Evolutionary conservation across 2,888 invertebrate genomes (phyloP).

Genomic region (Pinctada fucata): DNA sequence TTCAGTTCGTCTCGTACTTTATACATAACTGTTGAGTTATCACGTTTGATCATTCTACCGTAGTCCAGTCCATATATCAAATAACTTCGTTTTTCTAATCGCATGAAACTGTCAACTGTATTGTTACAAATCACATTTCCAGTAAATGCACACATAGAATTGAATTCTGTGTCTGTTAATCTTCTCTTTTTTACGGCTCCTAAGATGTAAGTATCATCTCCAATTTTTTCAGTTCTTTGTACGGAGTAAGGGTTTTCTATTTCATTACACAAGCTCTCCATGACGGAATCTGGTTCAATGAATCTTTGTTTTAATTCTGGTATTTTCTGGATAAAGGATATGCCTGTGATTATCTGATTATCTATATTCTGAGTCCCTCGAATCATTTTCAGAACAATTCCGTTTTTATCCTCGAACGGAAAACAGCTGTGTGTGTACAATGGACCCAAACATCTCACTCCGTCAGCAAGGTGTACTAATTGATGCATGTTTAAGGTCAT

Average conservation of each 20-base stretch:
- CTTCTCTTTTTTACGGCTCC: conserved; percentile 7
- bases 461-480: conserved; percentile 38
- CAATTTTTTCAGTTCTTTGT: conserved; percentile 12
- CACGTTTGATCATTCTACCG: conserved; percentile 16
- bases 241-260: not conserved
- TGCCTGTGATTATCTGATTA: conserved; percentile 28
- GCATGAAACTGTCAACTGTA: conserved; percentile 1
- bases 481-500: conserved; percentile 28
- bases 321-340: conserved; percentile 35
- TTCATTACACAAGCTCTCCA: conserved; percentile 1
- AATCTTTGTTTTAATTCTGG: conserved; percentile 26
- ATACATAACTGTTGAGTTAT: conserved; percentile 15
- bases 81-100: conserved; percentile 4
- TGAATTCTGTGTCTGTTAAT: not conserved
- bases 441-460: conserved; percentile 40
- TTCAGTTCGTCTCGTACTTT: not conserved
- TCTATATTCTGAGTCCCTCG: conserved; percentile 46
- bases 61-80: conserved; percentile 16
- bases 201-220: conserved; percentile 8
- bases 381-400: conserved; percentile 33
- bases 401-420: conserved; percentile 43
- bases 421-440: conserved; percentile 47
- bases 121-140: not conserved
- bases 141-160: conserved; percentile 3
- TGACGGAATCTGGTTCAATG: not conserved